Conservation (phyloP, 1,140 invertebrate species). For the Drosophila saltans region DNA sequence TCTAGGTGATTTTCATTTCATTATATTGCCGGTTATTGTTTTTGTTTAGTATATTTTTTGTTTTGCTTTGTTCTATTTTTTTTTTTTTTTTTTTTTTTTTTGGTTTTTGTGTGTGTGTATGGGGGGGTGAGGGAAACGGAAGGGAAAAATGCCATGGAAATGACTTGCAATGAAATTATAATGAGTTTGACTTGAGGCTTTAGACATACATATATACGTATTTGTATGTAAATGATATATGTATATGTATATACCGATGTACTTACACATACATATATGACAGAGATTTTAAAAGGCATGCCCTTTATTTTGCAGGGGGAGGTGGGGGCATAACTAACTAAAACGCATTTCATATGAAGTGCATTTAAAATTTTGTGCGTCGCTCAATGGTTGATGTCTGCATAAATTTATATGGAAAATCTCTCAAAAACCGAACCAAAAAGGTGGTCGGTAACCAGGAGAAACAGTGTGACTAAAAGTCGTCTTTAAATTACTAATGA, state of each 20-base stretch:
- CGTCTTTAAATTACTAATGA: neutral
- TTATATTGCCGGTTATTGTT: slow-evolving; percentile 63
- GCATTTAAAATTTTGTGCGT: neutral
- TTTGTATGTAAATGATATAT: neutral
- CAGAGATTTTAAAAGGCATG: neutral
- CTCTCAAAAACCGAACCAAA: neutral
- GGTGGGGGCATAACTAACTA: neutral
- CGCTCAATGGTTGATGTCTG: neutral
- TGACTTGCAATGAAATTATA: slow-evolving; percentile 73
- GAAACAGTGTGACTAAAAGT: neutral
- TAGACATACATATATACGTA: neutral
- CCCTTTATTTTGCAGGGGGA: neutral
- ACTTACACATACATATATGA: neutral
- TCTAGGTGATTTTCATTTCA: slow-evolving; percentile 74
- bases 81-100: slow-evolving; percentile 9
- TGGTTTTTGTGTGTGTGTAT: slow-evolving; percentile 8
- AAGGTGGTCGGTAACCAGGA: neutral
- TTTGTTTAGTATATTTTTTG: slow-evolving; percentile 28
- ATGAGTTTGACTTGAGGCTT: slow-evolving; percentile 56
- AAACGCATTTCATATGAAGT: neutral
- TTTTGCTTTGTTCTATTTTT: slow-evolving; percentile 16
- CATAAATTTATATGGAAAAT: neutral
- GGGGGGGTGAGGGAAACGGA: too few species aligned
- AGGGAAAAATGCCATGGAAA: slow-evolving; percentile 48
- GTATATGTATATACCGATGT: too few species aligned